Base-by-base conservation (phyloP, 2,797 vertebrate species). In the Cetoscarus ocellatus region DNA sequence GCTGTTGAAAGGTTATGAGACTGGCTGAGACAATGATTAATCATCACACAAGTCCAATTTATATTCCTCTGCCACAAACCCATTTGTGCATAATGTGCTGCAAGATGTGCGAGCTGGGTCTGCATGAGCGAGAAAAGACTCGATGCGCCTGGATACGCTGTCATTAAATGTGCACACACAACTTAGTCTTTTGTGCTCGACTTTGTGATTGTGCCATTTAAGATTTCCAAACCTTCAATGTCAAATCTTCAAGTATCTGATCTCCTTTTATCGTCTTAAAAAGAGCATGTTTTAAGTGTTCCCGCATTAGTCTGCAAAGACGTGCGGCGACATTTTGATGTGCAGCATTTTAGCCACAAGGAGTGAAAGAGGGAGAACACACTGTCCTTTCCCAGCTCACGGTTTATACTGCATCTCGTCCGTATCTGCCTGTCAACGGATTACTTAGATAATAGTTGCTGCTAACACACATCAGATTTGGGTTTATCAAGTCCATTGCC, bases 1-100 rank as follows among this genome's bases (percentile, higher is more conserved):
- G 56, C 53, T 68, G 45, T 61, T 66, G 67, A 67, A 73, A 75
- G 67, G 66, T 67, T 70, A 73, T 64, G 66, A 62, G 63, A 76
- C 58, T 15, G 14, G 53, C 77, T 43, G 57, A 70, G 63, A 76
- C 50, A 53, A 57, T 56, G 69, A 78, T 83, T 76, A 83, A 78
- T 82, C 67, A 59, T 75, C 64, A 49, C 51, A 57, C 35, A 70
- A 43, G 54, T 79, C 59, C 57, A 49, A 67, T 84, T 72, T 80
- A 68, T 70, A 78, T 76, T 73, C 49, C 44, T 56, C 42, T 70
- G 79, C 38, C 67, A 17, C 74, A 48, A 11, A 59, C 40, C 43
- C 10, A 40, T 79, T 69, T 77, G 11, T 80, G 57, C 74, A 74
- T 47, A 67, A 40, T 7, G 27, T 54, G 48, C 51, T 58, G 36